Percentiles rank a stretch among this genome's conserved stretches.
Conservation (phyloP, 2,888 invertebrate genomes). For the Drosophila nr. perissopoda region DNA sequence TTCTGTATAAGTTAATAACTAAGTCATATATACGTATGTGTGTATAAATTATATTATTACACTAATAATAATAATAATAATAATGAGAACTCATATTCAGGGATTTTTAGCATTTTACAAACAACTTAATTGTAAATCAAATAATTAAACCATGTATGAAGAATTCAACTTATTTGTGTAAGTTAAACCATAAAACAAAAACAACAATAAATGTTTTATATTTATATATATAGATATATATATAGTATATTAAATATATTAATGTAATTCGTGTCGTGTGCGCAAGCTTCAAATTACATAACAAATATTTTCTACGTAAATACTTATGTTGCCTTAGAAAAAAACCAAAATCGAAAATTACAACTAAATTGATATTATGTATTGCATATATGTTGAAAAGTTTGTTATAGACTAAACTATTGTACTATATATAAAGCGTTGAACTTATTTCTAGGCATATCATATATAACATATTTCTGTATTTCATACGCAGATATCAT, state of each 20-base stretch:
- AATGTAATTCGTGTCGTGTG: constrained; percentile 50
- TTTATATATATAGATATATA: constrained; percentile 42
- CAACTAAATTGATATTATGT: constrained; percentile 60
- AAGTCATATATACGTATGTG: constrained; percentile 58
- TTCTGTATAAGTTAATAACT: constrained; percentile 52
- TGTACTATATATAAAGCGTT: constrained; percentile 60
- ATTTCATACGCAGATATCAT: constrained; percentile 62
- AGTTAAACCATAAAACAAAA: constrained; percentile 22
- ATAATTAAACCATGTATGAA: constrained; percentile 41
- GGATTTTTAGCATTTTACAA: constrained; percentile 85
- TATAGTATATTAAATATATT: constrained; percentile 24
- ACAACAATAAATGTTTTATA: constrained; percentile 67
- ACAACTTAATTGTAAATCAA: constrained; percentile 48
- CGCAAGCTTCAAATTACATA: constrained; percentile 58
- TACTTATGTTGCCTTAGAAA: constrained; percentile 64
- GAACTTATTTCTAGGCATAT: constrained; percentile 78
- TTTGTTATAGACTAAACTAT: constrained; percentile 64
- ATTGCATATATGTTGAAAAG: constrained; percentile 54
- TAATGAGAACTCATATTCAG: constrained; percentile 83
- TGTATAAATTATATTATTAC: constrained; percentile 51
- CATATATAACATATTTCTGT: constrained; percentile 61
- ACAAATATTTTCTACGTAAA: constrained; percentile 24
- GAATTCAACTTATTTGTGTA: constrained; percentile 51
- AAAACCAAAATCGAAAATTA: constrained; percentile 3
- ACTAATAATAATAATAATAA: constrained; percentile 46